These are phyloP conservation scores for Sicus ferrugineus DNA, from an alignment of 2,888 invertebrate species.

Conservation along the genomic window DNA sequence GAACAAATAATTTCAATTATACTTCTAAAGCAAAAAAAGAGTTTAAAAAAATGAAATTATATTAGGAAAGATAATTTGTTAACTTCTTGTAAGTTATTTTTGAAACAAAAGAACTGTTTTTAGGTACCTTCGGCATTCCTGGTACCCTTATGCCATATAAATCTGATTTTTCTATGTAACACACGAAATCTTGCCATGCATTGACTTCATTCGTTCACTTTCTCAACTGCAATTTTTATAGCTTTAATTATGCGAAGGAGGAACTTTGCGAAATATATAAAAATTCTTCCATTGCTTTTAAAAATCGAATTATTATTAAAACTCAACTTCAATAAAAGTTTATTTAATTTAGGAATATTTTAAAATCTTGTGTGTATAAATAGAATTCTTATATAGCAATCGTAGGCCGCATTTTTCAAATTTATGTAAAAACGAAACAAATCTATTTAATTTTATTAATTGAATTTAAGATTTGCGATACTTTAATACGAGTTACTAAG, in stretches of 20 bases:
- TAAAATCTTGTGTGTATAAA: neutral
- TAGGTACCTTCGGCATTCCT: no score
- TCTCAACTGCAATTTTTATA: conserved; percentile 7
- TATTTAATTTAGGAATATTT: neutral
- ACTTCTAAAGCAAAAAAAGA: no score
- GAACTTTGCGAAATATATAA: neutral
- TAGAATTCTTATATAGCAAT: neutral
- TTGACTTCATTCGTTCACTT: neutral
- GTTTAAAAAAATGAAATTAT: neutral
- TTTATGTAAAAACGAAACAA: conserved; percentile 29
- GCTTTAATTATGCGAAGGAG: conserved; percentile 1
- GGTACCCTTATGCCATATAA: no score
- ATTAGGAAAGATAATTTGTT: neutral
- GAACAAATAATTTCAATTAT: no score
- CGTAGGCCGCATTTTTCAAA: neutral
- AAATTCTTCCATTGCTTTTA: neutral
- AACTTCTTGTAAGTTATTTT: neutral
- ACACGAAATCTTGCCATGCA: neutral
- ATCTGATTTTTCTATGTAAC: no score
- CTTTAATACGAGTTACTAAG: neutral
- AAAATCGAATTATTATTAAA: no score
- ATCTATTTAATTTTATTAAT: neutral
- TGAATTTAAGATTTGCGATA: neutral
- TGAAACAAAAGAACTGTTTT: no score
- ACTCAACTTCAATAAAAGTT: no score